phyloP scores from a whole-genome alignment of 53 echinoderm and acorn worm species.

The Henricia sp. region DNA sequence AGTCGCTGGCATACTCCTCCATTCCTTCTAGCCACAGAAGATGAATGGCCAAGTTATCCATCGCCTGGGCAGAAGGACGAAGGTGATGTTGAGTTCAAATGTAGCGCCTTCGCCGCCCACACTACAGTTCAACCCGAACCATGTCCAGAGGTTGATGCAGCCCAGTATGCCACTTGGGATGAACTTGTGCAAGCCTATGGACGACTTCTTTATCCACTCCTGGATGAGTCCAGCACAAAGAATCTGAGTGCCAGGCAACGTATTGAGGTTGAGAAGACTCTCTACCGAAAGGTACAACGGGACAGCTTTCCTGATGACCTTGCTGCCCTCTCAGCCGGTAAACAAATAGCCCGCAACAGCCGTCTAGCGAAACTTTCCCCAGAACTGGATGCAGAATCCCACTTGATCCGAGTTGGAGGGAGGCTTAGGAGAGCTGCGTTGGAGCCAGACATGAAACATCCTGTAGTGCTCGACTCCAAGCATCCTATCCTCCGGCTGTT shows the following conservation, averaged over 20 bases:
- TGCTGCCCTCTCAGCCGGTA: neutral
- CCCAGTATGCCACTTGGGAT: constrained; percentile 2
- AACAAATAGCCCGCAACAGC: neutral
- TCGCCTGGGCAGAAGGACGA: neutral
- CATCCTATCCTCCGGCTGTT: neutral
- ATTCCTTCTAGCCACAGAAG: constrained; percentile 14
- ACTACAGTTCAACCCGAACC: neutral
- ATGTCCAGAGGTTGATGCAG: neutral
- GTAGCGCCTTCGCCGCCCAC: neutral
- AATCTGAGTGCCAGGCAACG: constrained; percentile 6
- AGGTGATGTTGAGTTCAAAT: neutral
- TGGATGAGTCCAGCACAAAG: neutral
- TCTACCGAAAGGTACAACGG: neutral
- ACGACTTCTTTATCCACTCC: neutral
- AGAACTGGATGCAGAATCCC: neutral
- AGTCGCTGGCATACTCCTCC: constrained; percentile 27
- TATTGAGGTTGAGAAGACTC: neutral
- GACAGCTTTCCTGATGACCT: neutral
- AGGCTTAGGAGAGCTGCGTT: neutral
- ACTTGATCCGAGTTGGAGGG: constrained; percentile 5
- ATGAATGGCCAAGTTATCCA: constrained; percentile 53
- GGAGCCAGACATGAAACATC: constrained; percentile 6
- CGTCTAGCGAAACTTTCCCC: neutral
- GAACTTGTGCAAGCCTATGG: neutral
- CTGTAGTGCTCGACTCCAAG: constrained; percentile 16